Conservation (phyloP, 2,888 invertebrate genomes). For the Chironomus riparius region DNA sequence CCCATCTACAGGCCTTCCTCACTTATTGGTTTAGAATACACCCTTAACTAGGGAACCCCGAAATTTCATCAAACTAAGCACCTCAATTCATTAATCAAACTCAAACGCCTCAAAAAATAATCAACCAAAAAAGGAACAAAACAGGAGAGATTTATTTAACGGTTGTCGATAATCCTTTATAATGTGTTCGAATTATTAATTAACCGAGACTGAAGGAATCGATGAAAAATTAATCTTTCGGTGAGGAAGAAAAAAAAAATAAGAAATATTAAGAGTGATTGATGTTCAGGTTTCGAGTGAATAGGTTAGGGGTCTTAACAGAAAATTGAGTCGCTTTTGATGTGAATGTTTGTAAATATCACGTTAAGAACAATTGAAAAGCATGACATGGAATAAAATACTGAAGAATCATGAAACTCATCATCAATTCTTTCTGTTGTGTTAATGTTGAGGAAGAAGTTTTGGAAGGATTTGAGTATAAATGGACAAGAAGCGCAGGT, state of each 20-base stretch:
- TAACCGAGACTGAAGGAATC: not conserved
- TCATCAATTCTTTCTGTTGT: not conserved
- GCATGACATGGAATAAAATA: not conserved
- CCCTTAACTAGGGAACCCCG: no score
- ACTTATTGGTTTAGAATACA: no score
- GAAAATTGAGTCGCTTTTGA: not conserved
- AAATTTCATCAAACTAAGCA: no score
- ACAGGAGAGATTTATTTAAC: not conserved
- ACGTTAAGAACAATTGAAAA: conserved; percentile 8
- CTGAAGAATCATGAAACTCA: not conserved
- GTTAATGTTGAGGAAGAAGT: no score
- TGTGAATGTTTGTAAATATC: not conserved
- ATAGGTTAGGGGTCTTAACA: no score
- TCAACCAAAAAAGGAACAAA: no score
- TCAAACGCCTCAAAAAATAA: no score
- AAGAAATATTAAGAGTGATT: not conserved
- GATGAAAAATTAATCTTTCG: not conserved
- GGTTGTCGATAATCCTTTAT: conserved; percentile 8
- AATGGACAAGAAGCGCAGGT: no score
- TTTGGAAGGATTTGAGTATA: no score
- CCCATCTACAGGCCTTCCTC: no score
- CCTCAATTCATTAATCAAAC: no score
- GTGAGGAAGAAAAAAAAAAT: not conserved
- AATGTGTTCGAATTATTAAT: conserved; percentile 13
- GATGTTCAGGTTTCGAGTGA: not conserved